phyloP scores from a whole-genome alignment of 2,888 invertebrate species.

The Eilema sororculum region DNA sequence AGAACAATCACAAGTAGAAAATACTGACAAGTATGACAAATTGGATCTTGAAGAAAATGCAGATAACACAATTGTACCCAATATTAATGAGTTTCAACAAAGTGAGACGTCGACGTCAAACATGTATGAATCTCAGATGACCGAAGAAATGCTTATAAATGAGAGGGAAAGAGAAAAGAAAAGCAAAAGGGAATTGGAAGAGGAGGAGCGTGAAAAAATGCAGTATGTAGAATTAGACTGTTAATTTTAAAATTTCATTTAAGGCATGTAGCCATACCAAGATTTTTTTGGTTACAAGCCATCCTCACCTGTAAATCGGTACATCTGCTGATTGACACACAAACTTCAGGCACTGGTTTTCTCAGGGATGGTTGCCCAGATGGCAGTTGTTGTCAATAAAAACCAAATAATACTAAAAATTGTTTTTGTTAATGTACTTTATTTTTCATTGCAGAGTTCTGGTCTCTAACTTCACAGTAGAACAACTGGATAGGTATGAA shows the following conservation, averaged over 20 bases:
- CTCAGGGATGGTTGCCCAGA: too few species aligned
- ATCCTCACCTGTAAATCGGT: too few species aligned
- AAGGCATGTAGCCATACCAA: neutral
- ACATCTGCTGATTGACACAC: too few species aligned
- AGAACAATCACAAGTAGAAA: conserved; percentile 59
- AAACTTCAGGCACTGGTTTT: too few species aligned
- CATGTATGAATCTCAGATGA: conserved; percentile 71
- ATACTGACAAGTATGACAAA: conserved; percentile 56
- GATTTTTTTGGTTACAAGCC: too few species aligned
- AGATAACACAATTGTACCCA: conserved; percentile 61
- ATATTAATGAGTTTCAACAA: conserved; percentile 71
- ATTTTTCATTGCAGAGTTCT: conserved; percentile 90
- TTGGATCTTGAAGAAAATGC: conserved; percentile 51
- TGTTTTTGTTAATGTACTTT: neutral
- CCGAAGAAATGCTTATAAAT: conserved; percentile 79
- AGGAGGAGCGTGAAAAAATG: conserved; percentile 98
- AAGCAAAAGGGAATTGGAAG: conserved; percentile 94
- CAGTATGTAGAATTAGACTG: conserved; percentile 88
- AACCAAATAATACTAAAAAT: neutral
- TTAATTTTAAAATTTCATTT: neutral
- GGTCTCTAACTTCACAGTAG: conserved; percentile 99
- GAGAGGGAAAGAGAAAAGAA: conserved; percentile 90
- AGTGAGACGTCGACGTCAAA: conserved; percentile 59
- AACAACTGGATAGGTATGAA: conserved; percentile 99
- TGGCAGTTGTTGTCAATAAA: too few species aligned